Conservation (phyloP, 2,888 invertebrate genomes). For the Archaeoteleia sp. region DNA sequence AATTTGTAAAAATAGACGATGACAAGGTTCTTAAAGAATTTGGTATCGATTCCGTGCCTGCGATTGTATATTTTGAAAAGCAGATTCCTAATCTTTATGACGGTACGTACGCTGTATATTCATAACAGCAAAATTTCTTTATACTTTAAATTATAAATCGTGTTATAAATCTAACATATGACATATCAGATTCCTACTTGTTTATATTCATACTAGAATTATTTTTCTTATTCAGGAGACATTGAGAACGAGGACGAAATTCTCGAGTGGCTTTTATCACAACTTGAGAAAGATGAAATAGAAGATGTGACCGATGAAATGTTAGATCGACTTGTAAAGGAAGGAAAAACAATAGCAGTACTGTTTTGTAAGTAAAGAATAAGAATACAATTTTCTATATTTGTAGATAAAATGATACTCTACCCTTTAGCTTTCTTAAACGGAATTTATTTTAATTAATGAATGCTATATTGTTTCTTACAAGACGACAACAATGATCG, state of each 20-base stretch:
- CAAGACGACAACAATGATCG: constrained; percentile 92
- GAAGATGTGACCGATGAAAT: constrained; percentile 97
- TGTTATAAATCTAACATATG: too few relatives aligned
- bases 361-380: constrained; percentile 94
- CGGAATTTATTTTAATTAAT: background rate
- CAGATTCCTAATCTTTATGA: constrained; percentile 94
- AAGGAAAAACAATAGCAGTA: constrained; percentile 91
- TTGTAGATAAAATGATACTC: too few relatives aligned
- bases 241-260: constrained; percentile 92
- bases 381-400: too few relatives aligned
- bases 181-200: too few relatives aligned
- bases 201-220: background rate
- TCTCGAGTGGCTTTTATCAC: constrained; percentile 89
- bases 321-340: constrained; percentile 91
- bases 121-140: background rate
- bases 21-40: constrained; percentile 88
- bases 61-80: constrained; percentile 95
- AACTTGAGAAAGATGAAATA: constrained; percentile 93
- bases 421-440: constrained; percentile 11
- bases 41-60: constrained; percentile 87
- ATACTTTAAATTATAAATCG: too few relatives aligned
- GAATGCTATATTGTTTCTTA: constrained; percentile 25
- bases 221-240: constrained; percentile 78
- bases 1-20: constrained; percentile 95
- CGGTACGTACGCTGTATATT: constrained; percentile 77